These are phyloP conservation scores for Allophyes oxyacanthae DNA, from an alignment of 2,888 invertebrate genomes.

Conservation along the genomic window DNA sequence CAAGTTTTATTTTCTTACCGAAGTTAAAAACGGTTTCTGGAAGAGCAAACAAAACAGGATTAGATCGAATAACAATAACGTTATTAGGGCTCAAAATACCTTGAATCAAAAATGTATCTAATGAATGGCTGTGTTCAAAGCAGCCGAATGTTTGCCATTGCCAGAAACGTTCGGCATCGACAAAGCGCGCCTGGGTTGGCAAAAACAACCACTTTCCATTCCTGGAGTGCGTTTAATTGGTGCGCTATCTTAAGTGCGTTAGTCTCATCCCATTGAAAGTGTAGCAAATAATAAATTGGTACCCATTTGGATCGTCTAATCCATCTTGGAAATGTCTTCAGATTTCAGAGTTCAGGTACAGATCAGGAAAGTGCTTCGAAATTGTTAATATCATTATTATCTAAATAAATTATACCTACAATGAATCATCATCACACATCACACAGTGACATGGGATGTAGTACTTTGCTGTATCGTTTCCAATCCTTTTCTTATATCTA, in stretches of 20 bases:
- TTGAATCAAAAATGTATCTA: slow-evolving; percentile 72
- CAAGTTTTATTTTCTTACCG: too few species aligned
- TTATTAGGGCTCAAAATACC: slow-evolving; percentile 64
- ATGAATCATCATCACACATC: slow-evolving; percentile 2
- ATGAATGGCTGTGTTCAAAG: slow-evolving; percentile 70
- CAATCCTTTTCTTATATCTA: slow-evolving; percentile 2
- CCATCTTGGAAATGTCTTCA: slow-evolving; percentile 10
- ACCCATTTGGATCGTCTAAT: slow-evolving; percentile 22
- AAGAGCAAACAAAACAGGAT: slow-evolving; percentile 14
- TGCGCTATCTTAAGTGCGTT: slow-evolving; percentile 57
- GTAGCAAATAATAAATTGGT: slow-evolving; percentile 32
- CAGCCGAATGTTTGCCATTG: slow-evolving; percentile 75
- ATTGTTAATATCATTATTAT: too few species aligned
- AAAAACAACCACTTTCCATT: slow-evolving; percentile 77
- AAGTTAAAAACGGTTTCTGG: too few species aligned
- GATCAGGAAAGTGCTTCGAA: neutral
- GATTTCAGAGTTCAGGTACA: too few species aligned
- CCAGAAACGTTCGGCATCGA: slow-evolving; percentile 75
- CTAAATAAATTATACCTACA: slow-evolving; percentile 4
- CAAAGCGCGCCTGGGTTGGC: slow-evolving; percentile 74
- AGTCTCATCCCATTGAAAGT: slow-evolving; percentile 41
- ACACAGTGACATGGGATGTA: slow-evolving; percentile 7
- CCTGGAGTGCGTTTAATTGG: slow-evolving; percentile 80
- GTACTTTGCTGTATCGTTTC: too few species aligned
- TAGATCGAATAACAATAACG: slow-evolving; percentile 40